Conservation (phyloP, 1,140 invertebrate species). For the Helicoverpa armigera region DNA sequence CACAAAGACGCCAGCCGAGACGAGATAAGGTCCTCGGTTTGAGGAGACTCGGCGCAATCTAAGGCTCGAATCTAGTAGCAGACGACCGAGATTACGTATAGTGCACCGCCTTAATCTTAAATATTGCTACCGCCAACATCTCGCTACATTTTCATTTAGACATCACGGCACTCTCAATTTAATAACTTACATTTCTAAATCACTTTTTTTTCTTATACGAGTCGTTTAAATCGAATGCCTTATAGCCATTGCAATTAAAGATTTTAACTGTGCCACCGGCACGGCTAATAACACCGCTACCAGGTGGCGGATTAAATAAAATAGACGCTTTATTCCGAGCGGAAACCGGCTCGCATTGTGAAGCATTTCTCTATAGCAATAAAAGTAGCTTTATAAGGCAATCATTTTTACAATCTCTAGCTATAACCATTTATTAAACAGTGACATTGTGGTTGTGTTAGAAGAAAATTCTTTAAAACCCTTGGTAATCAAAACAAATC, state of each 20-base stretch:
- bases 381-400: background rate
- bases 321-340: conserved; percentile 24
- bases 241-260: conserved; percentile 29
- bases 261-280: background rate
- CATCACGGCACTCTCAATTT: background rate
- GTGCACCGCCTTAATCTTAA: conserved; percentile 21
- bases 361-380: conserved; percentile 5
- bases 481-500: background rate
- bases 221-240: background rate
- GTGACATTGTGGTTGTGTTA: no score
- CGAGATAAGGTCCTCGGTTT: conserved; percentile 37
- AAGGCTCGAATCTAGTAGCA: conserved; percentile 39
- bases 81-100: conserved; percentile 21
- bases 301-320: conserved; percentile 29
- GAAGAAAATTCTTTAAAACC: no score
- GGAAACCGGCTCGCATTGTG: conserved; percentile 3
- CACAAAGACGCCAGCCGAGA: conserved; percentile 30
- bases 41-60: conserved; percentile 37
- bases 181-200: background rate
- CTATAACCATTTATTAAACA: background rate
- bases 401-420: background rate
- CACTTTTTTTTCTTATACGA: background rate
- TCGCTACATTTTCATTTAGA: background rate
- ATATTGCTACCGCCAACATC: conserved; percentile 15
- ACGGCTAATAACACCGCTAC: conserved; percentile 33